Base-by-base conservation (phyloP, 2,797 vertebrate species). In the Tokudaia tokunoshimensis region DNA sequence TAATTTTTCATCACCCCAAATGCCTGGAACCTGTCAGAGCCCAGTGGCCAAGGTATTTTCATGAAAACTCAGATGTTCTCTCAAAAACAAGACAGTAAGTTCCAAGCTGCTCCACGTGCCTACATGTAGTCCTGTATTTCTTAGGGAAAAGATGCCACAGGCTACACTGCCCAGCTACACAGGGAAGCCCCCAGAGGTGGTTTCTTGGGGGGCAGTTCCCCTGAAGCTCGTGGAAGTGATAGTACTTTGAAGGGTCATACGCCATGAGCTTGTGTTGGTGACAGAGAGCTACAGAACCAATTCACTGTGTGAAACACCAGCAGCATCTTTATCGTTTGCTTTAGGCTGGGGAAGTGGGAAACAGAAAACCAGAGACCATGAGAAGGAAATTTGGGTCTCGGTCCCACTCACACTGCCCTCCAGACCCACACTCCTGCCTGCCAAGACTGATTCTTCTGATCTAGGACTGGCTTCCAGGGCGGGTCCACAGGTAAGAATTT, bases 151-250 rank as follows among this genome's bases (percentile, higher is more conserved):
- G 85, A n/a, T 50, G 4, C 22, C 59, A 44, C 3, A 13, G 47
- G 11, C 89, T 41, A 47, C 74, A 72, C 44, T 50, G 34, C 50
- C 5, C 65, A 1, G 0, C 2, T 14, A 12, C 37, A 47, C 6
- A 31, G 82, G 24, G 41, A 44, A 19, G 19, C 4, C 34, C 37
- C 79, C 17, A 3, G 74, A 90, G 26, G 19, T 59, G 41, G 44
- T 37, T 90, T 93, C 24, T 57, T 4, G 57, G 31, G 7, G 34
- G 22, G 6, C 6, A n/a, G 79, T 26, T 76, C 57, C 31, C 34
- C n/a, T n/a, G 1, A 0, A 11, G 47, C 59, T 47, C 1, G 0
- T 29, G 85, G 41, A 47, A 70, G 57, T 26, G 75, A 5, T 0
- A 41, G 37, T 44, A 34, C 59, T 37, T 19, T 31, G 44, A 78